Conservation (phyloP, 2,888 invertebrate species). For the Ectobius pallidus region DNA sequence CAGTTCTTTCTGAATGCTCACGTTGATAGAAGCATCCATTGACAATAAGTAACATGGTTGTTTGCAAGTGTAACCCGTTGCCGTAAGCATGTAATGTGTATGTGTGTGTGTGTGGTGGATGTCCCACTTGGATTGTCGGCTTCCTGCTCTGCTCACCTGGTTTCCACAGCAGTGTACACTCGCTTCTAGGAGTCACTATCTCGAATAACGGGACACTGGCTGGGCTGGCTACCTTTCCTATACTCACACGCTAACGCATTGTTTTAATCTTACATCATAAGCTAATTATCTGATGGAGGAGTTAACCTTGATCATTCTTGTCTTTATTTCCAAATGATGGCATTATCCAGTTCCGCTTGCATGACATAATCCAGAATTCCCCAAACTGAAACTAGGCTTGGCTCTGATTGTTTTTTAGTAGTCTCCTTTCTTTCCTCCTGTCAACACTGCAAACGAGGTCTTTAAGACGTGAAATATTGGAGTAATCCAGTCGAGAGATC, state of each 20-base stretch:
- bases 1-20: no score
- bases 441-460: no score
- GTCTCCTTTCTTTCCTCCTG: no score
- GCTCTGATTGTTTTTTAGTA: no score
- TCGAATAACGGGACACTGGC: constrained; percentile 10
- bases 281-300: not conserved
- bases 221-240: not conserved
- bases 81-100: not conserved
- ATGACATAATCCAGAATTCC: not conserved
- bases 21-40: constrained; percentile 22
- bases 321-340: not conserved
- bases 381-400: no score
- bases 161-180: constrained; percentile 3
- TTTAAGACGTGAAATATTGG: no score
- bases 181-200: constrained; percentile 14
- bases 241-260: not conserved
- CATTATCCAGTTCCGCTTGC: not conserved
- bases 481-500: no score
- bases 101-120: no score
- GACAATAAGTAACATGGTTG: not conserved
- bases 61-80: not conserved
- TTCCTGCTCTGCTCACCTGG: constrained; percentile 28
- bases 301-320: constrained; percentile 3
- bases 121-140: constrained; percentile 23
- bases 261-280: not conserved